Evolutionary conservation across 1,140 invertebrate species (phyloP).

Genomic region (Ostrea edulis): DNA sequence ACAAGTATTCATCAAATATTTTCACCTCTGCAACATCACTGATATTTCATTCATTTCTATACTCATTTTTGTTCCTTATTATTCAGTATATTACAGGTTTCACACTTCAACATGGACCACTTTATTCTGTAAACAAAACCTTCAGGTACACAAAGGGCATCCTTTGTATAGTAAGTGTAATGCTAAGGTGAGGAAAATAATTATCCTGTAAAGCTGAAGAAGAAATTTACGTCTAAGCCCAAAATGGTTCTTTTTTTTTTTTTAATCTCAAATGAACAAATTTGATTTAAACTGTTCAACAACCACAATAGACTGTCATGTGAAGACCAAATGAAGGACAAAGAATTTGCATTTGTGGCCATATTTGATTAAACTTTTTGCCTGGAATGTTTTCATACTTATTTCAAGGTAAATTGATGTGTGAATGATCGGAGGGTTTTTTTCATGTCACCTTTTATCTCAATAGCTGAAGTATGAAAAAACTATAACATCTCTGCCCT

Average conservation of each 20-base stretch:
- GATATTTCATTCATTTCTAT: too few relatives aligned
- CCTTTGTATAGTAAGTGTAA: not conserved
- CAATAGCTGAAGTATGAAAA: not conserved
- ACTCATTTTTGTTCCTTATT: too few relatives aligned
- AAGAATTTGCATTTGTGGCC: not conserved
- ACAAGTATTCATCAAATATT: too few relatives aligned
- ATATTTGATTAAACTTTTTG: slow-evolving; percentile 14
- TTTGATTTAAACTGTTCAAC: slow-evolving; percentile 5
- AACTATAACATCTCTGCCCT: not conserved
- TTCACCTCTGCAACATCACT: too few relatives aligned
- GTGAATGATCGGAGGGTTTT: not conserved
- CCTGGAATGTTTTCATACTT: not conserved
- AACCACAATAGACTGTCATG: not conserved
- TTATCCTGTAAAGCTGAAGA: not conserved
- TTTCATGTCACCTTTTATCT: not conserved
- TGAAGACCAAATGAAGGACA: not conserved
- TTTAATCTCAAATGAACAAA: slow-evolving; percentile 3
- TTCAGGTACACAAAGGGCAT: not conserved
- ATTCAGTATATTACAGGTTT: too few relatives aligned
- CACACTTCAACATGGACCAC: not conserved
- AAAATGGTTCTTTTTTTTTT: not conserved
- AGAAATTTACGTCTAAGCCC: not conserved
- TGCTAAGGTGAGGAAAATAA: slow-evolving; percentile 8
- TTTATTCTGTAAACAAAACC: not conserved
- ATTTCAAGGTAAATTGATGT: slow-evolving; percentile 23